Evolutionary conservation across 2,797 vertebrate genomes (phyloP), one percentile per base, ranked within the genome.

Genomic region (Paramormyrops hopkinsi): DNA sequence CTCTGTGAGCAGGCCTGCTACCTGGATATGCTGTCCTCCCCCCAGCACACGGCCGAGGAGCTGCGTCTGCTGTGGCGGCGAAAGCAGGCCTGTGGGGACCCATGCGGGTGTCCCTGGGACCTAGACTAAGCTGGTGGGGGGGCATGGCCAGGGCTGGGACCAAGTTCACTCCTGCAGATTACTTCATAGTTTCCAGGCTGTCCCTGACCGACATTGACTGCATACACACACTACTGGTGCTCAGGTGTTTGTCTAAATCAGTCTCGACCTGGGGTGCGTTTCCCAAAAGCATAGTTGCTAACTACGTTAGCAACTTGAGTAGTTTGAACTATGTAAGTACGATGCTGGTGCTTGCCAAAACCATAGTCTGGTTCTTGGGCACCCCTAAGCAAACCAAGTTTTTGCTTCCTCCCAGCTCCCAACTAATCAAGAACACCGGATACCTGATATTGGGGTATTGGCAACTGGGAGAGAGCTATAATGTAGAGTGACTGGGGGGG

Each of bases 1-100:
- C 92, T 99, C 89, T 99, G 98, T 92, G 98, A 99, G 94, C 98
- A 98, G 92, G 96, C 96, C 0, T 99, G 98, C 17, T 97, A 96
- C 91, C 91, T 96, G 19, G 98, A 98, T 87, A 99, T 99, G 97
- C 94, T 99, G 91, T 99, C 98, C 4, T 99, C 98, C 2, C 98
- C 98, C 0, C 98, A 99, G 91, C 97, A 98, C 91, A 97, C 97
- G 0, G 95, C 97, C 0, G 93, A 95, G 90, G 98, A 99, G 92
- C 95, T 99, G 79, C 91, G 50, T 0, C 88, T 92, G 37, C 96
- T 99, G 44, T 99, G 98, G 98, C 93, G 93, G 89, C 92, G 95
- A 89, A 98, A 96, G 94, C 95, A 95, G 88, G 88, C 88, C 44
- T 99, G 98, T 1, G 97, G 97, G 6, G 97, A 99, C 91, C 98